Evolutionary conservation across 2,888 invertebrate species (phyloP), one percentile per base, ranked within the genome.

Genomic region (Melieria omissa): DNA sequence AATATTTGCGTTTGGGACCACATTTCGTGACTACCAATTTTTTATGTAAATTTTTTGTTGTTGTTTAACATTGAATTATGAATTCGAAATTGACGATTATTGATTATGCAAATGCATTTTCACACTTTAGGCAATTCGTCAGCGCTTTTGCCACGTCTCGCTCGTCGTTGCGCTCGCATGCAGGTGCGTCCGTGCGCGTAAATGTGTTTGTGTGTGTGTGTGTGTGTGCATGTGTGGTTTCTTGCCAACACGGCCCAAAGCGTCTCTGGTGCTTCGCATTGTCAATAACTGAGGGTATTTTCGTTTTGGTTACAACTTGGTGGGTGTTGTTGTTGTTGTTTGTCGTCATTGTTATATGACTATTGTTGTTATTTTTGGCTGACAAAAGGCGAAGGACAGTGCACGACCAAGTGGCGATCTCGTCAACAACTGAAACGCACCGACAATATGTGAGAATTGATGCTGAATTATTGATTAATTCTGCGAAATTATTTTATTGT

Each of bases 71-170:
- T 71, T 72, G 55, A 74, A 74, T 66, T 70, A 70, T 63, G 72
- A 73, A 73, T 68, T 66, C 58, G 65, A 73, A 71, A 71, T 73
- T 83, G 79, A 74, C 78, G 81, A 80, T 83, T 79, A 84, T 84
- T 84, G 80, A 84, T 83, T 82, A 84, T 84, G 84, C 83, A 84
- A 84, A 84, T 84, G 82, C 78, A 79, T 80, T 84, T 84, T 84
- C 84, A 84, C 84, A 84, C 84, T 80, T 83, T 76, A 71, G 61
- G 65, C 65, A 61, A 65, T 57, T 70, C 55, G 64, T 64, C 70
- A 64, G 70, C 58, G 44, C 54, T 62, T 54, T 14, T 52, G 14
- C 9, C n/a, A 52, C 12, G 52, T 52, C 52, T n/a, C 14, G 12
- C 52, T 52, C 6, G 7, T n/a, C 29, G 29, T 29, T 29, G 29